phyloP scores from a whole-genome alignment of 2,113 vertebrate species.

The Lepus timidus region DNA sequence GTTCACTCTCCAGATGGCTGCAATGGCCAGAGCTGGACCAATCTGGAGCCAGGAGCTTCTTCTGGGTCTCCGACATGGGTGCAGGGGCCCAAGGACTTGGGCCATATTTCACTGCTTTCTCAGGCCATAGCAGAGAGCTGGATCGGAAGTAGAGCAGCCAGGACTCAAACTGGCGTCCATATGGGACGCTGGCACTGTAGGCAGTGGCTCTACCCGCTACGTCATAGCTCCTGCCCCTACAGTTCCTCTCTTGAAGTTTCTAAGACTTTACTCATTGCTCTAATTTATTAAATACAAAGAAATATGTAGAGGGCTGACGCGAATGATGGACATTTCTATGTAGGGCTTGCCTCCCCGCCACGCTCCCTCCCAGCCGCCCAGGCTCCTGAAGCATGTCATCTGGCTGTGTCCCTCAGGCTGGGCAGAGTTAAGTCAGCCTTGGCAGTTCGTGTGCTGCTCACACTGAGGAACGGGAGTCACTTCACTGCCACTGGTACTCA shows the following conservation, averaged over 20 bases:
- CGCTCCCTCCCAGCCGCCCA: fast-evolving
- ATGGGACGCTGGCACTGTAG: no score
- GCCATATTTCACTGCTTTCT: no score
- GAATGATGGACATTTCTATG: not conserved
- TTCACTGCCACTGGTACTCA: not conserved
- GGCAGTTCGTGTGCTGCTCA: not conserved
- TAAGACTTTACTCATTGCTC: conserved; percentile 44
- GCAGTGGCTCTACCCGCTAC: no score
- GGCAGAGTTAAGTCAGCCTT: not conserved
- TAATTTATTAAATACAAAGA: conserved; percentile 26
- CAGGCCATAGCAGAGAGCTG: no score
- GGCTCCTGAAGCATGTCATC: not conserved
- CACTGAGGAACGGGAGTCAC: not conserved
- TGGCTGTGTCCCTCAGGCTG: not conserved
- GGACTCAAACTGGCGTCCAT: no score
- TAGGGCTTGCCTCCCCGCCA: not conserved
- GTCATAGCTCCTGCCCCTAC: no score
- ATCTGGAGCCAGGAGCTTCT: no score
- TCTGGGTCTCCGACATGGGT: no score
- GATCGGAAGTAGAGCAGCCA: no score
- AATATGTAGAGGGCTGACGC: not conserved
- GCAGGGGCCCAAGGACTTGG: no score
- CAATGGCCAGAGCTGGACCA: no score
- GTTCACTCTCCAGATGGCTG: no score
- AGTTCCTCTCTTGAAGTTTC: not conserved